Evolutionary conservation across 37 sponge, comb jelly and placozoan species (phyloP).

Genomic region (Axinella damicornis): DNA sequence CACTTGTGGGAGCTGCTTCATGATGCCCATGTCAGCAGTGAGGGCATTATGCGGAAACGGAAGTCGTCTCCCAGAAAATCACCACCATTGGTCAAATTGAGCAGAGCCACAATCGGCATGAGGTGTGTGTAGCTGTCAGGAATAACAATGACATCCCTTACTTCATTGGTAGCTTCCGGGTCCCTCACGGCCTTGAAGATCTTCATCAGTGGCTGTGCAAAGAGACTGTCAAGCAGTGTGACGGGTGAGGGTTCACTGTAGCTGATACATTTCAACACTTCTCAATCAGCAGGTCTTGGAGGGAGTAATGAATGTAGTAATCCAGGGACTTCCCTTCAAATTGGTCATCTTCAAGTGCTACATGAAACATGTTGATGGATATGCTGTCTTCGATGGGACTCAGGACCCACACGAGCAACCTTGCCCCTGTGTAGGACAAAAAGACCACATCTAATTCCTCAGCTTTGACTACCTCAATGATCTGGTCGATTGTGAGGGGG

Average conservation of each 20-base stretch:
- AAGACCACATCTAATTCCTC: conserved; percentile 39
- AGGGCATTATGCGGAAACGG: conserved; percentile 63
- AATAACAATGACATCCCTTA: conserved; percentile 61
- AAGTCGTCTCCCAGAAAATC: conserved; percentile 75
- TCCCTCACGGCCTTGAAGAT: conserved; percentile 17
- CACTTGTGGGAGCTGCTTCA: conserved; percentile 33
- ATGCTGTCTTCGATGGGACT: conserved; percentile 23
- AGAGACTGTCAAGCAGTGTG: conserved; percentile 23
- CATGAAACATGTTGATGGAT: conserved; percentile 36
- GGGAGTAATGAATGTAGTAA: conserved; percentile 40
- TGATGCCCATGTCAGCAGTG: conserved; percentile 74
- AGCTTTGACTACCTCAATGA: conserved; percentile 21
- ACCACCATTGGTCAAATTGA: background rate
- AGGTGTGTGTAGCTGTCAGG: conserved; percentile 70
- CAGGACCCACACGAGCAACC: conserved; percentile 65
- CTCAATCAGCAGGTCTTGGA: conserved; percentile 46
- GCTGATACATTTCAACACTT: conserved; percentile 52
- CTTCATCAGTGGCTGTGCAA: conserved; percentile 48
- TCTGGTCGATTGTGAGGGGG: conserved; percentile 52
- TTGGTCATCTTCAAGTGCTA: conserved; percentile 47
- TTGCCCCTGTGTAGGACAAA: conserved; percentile 63
- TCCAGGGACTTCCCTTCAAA: conserved; percentile 71
- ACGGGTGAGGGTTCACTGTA: conserved; percentile 24
- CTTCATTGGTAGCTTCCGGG: background rate
- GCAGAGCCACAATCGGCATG: conserved; percentile 68